Evolutionary conservation across 2,888 invertebrate genomes (phyloP), one percentile per base, ranked within the genome.

Genomic region (Papilio demoleus): DNA sequence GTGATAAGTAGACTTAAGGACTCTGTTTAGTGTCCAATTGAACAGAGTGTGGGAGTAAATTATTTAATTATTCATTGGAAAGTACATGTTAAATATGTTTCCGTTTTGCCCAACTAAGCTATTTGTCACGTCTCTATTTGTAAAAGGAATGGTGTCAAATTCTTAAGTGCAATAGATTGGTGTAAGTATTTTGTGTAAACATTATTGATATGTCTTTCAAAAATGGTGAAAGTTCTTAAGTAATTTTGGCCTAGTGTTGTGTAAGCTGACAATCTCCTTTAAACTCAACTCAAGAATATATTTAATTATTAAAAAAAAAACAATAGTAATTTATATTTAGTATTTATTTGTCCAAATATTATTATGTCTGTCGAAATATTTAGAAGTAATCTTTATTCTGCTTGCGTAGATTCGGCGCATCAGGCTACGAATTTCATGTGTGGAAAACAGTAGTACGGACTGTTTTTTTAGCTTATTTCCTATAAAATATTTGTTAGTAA

Each of bases 121-220:
- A 65, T 60, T 68, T 68, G 64, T 68, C 59, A 68, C 50, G 65
- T 68, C 64, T 68, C 47, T 64, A 59, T 68, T 68, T 68, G 59
- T 38, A 17, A 38, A 14, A 47, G 27, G 64, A 60, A 64, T 64
- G 64, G 59, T 58, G 64, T 59, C 68, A 68, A 34, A 65, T 60
- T 68, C 59, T 64, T 19, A 14, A 60, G 59, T 31, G 56, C 36
- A 42, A 45, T 42, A 62, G 53, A 67, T 67, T 56, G 61, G 14
- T 62, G n/a, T 34, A 67, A 47, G 59, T 66, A 40, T 38, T 42
- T 60, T 60, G 22, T 40, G 60, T 60, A 60, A 60, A 60, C 60
- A 60, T 60, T 60, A 60, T 60, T 40, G 19, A 40, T 65, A 42
- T 17, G 40, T 27, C 9, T 40, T 65, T 65, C 31, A 40, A 40